Evolutionary conservation across 2,113 vertebrate genomes (phyloP).

Genomic region (Anarrhichthys ocellatus): DNA sequence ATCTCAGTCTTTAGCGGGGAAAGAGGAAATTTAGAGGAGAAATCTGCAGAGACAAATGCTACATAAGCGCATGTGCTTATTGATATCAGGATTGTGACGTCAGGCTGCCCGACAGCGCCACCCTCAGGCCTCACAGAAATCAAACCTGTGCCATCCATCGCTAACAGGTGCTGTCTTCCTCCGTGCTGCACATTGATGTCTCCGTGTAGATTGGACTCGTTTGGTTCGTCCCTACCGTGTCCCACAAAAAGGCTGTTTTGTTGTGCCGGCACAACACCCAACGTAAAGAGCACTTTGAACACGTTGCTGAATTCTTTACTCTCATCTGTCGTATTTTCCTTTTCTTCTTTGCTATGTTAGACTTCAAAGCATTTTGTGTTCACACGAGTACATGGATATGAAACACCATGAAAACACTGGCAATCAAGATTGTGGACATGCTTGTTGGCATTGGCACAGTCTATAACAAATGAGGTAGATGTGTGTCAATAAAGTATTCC

Average conservation of each 20-base stretch:
- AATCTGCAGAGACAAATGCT: not conserved
- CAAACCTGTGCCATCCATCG: not conserved
- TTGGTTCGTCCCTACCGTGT: not conserved
- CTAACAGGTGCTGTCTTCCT: not conserved
- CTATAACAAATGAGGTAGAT: conserved; percentile 89
- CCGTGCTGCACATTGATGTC: not conserved
- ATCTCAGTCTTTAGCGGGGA: not conserved
- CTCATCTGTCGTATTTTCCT: conserved; percentile 13
- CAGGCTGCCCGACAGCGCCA: too few relatives aligned
- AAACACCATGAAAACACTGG: conserved; percentile 58
- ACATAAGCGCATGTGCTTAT: not conserved
- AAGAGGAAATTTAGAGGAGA: not conserved
- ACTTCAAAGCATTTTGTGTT: conserved; percentile 49
- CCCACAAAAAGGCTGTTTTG: conserved; percentile 22
- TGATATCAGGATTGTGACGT: too few relatives aligned
- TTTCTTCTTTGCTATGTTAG: conserved; percentile 1
- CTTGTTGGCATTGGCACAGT: conserved; percentile 84
- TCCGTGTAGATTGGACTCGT: conserved; percentile 10
- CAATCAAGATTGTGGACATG: conserved; percentile 65
- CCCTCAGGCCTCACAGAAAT: not conserved
- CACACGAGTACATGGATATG: conserved; percentile 58
- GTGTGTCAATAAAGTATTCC: conserved; percentile 77
- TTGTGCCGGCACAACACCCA: conserved; percentile 44
- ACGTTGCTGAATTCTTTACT: conserved; percentile 39
- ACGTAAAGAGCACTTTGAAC: conserved; percentile 60